Evolutionary conservation across 2,888 invertebrate species (phyloP).

Genomic region (Agrilus mali): DNA sequence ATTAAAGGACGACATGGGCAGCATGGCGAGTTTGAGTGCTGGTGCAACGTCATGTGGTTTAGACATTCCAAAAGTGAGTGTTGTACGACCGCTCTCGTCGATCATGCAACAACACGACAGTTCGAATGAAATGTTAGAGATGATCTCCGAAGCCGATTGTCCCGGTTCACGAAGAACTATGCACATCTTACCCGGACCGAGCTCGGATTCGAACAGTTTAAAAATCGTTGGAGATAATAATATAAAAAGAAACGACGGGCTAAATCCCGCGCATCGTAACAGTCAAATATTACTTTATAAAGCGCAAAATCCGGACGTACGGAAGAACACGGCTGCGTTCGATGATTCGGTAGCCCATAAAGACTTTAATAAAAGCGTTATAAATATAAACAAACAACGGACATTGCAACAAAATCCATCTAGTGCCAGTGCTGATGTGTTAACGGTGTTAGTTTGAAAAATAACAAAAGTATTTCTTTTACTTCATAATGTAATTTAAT

Average conservation of each 20-base stretch:
- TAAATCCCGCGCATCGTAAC: constrained; percentile 38
- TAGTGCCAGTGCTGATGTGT: constrained; percentile 33
- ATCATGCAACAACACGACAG: constrained; percentile 32
- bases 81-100: constrained; percentile 32
- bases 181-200: constrained; percentile 35
- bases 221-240: constrained; percentile 21
- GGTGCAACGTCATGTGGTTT: constrained; percentile 20
- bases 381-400: constrained; percentile 41
- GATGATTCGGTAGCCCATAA: constrained; percentile 47
- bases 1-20: constrained; percentile 39
- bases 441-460: constrained; percentile 42
- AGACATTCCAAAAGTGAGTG: constrained; percentile 35
- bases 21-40: constrained; percentile 35
- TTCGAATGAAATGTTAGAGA: constrained; percentile 48
- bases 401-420: constrained; percentile 27
- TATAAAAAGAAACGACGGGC: constrained; percentile 26
- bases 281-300: constrained; percentile 64
- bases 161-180: constrained; percentile 33
- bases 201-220: constrained; percentile 24
- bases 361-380: constrained; percentile 66
- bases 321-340: constrained; percentile 64
- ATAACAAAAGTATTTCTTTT: constrained; percentile 22
- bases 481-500: constrained; percentile 13
- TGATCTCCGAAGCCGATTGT: constrained; percentile 44
- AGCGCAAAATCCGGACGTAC: constrained; percentile 72